Conservation (phyloP, 2,113 vertebrate species). For the Morone saxatilis region DNA sequence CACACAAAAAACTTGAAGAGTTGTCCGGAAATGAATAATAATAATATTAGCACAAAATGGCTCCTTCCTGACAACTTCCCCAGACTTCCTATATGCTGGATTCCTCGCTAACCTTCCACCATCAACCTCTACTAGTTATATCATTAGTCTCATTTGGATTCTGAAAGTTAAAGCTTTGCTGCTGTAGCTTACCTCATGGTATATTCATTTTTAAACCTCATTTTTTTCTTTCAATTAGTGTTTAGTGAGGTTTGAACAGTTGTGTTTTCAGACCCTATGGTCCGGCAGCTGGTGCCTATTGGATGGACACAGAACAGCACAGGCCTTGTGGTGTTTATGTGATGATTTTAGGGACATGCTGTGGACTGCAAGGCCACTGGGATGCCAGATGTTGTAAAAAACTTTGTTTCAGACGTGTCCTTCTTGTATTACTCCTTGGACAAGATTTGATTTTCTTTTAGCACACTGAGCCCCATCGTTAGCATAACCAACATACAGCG, state of each 20-base stretch:
- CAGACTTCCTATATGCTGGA: neutral
- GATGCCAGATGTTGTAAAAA: neutral
- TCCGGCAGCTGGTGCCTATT: no score
- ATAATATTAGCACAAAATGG: neutral
- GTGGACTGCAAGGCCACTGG: neutral
- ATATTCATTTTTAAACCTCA: no score
- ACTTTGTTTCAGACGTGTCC: neutral
- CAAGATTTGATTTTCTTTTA: neutral
- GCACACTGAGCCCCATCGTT: no score
- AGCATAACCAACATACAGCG: neutral
- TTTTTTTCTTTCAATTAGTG: no score
- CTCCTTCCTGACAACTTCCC: neutral
- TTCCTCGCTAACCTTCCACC: neutral
- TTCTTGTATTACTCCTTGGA: neutral
- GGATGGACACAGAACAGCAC: no score
- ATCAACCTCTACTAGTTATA: neutral
- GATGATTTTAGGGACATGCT: no score
- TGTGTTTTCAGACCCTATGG: no score
- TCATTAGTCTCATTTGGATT: neutral
- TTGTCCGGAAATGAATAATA: neutral
- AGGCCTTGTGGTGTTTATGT: no score
- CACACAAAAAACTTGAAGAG: neutral
- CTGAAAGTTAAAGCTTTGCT: no score
- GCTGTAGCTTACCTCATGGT: no score
- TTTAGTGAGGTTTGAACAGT: no score